Conservation (phyloP, 2,888 invertebrate genomes). For the Helicoverpa assulta region DNA sequence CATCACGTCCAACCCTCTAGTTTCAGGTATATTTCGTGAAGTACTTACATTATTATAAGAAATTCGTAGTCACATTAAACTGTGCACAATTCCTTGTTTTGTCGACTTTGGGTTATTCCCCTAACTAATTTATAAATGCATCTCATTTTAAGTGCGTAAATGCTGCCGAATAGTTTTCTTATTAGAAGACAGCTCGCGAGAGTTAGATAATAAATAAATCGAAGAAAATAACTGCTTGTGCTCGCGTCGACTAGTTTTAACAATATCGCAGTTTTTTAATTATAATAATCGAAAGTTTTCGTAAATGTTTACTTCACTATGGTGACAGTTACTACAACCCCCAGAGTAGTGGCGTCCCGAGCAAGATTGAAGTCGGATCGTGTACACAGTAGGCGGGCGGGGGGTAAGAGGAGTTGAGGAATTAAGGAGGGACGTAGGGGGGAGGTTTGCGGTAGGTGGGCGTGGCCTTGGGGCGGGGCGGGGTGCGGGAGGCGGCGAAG, state of each 20-base stretch:
- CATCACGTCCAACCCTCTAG: slow-evolving; percentile 62
- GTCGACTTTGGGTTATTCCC: slow-evolving; percentile 71
- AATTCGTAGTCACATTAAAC: slow-evolving; percentile 84
- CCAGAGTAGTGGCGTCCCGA: slow-evolving; percentile 32
- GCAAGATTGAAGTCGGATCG: slow-evolving; percentile 30
- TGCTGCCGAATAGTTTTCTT: slow-evolving; percentile 40
- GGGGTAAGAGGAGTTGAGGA: slow-evolving; percentile 30
- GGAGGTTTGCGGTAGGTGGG: slow-evolving; percentile 98
- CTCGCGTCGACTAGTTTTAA: slow-evolving; percentile 60
- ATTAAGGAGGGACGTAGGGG: slow-evolving; percentile 99
- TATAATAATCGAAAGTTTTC: slow-evolving; percentile 44
- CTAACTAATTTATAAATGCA: slow-evolving; percentile 62
- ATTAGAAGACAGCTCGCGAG: slow-evolving; percentile 45
- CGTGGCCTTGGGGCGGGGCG: slow-evolving; percentile 95
- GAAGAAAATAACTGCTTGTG: slow-evolving; percentile 53
- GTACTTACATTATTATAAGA: slow-evolving; percentile 73
- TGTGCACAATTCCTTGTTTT: slow-evolving; percentile 87
- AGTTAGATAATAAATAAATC: slow-evolving; percentile 58
- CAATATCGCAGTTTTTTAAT: slow-evolving; percentile 45
- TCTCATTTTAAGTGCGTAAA: slow-evolving; percentile 54
- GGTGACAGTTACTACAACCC: slow-evolving; percentile 31
- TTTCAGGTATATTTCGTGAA: slow-evolving; percentile 71
- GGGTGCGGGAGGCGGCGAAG: slow-evolving; percentile 93
- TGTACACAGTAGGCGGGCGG: slow-evolving; percentile 94
- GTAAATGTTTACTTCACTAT: slow-evolving; percentile 42